Evolutionary conservation across 2,888 invertebrate species (phyloP).

Genomic region (Spodoptera littoralis): DNA sequence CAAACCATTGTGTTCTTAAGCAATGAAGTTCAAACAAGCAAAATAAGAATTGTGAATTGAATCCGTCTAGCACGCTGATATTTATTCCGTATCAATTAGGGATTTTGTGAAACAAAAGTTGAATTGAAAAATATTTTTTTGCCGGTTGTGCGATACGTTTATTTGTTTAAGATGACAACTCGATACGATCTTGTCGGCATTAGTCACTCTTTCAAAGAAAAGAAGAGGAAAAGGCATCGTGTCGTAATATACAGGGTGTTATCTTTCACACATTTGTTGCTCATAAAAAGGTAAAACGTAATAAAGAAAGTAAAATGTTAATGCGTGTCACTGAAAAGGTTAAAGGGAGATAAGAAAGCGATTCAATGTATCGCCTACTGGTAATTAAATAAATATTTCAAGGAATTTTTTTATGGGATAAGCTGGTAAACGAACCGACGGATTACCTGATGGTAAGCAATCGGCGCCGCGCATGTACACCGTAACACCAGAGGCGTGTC

Average conservation of each 20-base stretch:
- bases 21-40: too few species aligned
- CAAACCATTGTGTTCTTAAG: too few species aligned
- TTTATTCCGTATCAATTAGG: too few species aligned
- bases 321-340: slow-evolving; percentile 67
- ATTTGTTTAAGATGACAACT: neutral
- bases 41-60: too few species aligned
- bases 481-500: too few species aligned
- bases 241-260: slow-evolving; percentile 36
- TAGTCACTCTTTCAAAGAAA: slow-evolving; percentile 22
- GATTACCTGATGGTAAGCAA: too few species aligned
- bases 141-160: too few species aligned
- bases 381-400: slow-evolving; percentile 50
- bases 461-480: too few species aligned
- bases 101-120: too few species aligned
- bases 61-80: too few species aligned
- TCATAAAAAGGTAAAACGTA: slow-evolving; percentile 57
- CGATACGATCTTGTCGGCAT: slow-evolving; percentile 14
- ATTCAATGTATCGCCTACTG: slow-evolving; percentile 51
- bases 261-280: slow-evolving; percentile 51
- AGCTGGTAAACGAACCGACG: too few species aligned
- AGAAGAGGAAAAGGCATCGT: slow-evolving; percentile 23
- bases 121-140: too few species aligned
- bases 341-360: slow-evolving; percentile 66
- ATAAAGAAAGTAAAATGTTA: slow-evolving; percentile 72
- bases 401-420: slow-evolving; percentile 33